phyloP scores from a whole-genome alignment of 2,113 vertebrate species.

The Antechinus flavipes region DNA sequence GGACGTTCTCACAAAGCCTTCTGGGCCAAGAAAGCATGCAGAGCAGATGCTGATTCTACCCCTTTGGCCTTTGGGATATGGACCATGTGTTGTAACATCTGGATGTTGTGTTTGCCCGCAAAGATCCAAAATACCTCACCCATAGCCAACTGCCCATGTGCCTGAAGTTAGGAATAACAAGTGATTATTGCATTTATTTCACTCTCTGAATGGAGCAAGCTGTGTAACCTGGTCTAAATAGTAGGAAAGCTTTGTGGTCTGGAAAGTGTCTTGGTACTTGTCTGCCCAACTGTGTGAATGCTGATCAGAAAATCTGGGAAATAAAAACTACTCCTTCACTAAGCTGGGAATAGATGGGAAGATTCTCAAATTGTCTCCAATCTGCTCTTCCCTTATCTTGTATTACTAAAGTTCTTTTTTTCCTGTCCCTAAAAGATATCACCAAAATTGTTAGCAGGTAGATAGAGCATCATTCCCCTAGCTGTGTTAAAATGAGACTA shows the following conservation, averaged over 20 bases:
- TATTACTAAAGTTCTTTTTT: not conserved
- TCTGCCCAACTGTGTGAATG: conserved; percentile 10
- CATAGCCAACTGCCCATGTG: not conserved
- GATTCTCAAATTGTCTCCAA: not conserved
- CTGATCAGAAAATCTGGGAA: conserved; percentile 13
- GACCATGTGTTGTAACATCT: not conserved
- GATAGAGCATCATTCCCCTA: not conserved
- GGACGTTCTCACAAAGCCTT: not conserved
- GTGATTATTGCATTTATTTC: too few species aligned
- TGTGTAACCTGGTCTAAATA: not conserved
- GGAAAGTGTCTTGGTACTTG: not conserved
- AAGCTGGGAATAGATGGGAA: not conserved
- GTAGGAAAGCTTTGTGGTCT: not conserved
- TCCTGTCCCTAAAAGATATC: not conserved
- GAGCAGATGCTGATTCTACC: not conserved
- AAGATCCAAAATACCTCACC: not conserved
- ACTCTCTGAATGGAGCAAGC: not conserved
- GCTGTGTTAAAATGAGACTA: not conserved
- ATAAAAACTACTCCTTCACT: conserved; percentile 15
- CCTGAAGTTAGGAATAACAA: not conserved
- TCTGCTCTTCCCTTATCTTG: not conserved
- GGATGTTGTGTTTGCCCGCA: not conserved
- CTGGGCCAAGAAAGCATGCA: not conserved
- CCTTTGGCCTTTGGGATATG: not conserved
- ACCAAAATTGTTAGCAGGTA: not conserved